These are phyloP conservation scores for Tetranychus urticae DNA, from an alignment of 1,140 invertebrate genomes.

Conservation along the genomic window DNA sequence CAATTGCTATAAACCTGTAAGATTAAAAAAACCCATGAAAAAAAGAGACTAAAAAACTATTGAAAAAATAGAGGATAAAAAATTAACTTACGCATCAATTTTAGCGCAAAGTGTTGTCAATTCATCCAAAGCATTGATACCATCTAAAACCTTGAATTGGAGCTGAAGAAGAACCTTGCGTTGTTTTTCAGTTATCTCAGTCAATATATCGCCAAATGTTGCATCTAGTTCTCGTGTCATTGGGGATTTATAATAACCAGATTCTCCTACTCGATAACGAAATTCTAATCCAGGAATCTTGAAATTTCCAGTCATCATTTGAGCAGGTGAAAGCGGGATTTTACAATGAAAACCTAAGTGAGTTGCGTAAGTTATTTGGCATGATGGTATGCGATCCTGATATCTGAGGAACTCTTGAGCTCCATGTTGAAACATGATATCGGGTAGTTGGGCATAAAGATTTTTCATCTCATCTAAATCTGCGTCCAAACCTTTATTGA, in stretches of 20 bases:
- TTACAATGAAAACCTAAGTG: conserved; percentile 6
- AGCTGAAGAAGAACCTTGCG: conserved; percentile 43
- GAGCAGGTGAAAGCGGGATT: conserved; percentile 15
- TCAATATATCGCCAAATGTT: conserved; percentile 42
- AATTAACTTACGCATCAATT: conserved; percentile 40
- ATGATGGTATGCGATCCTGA: not conserved
- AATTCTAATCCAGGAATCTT: conserved; percentile 41
- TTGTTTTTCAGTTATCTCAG: conserved; percentile 46
- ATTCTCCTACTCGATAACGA: conserved; percentile 22
- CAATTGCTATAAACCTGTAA: conserved; percentile 42
- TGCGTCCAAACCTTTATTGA: conserved; percentile 1
- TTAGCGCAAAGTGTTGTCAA: conserved; percentile 38
- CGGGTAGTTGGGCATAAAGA: not conserved
- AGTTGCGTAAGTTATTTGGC: conserved; percentile 3
- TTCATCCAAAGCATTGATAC: conserved; percentile 31
- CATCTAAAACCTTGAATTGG: conserved; percentile 33
- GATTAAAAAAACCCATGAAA: not conserved
- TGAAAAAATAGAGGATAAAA: conserved; percentile 2
- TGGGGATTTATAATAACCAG: conserved; percentile 46
- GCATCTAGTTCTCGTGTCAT: conserved; percentile 34
- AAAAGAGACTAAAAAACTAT: conserved; percentile 1
- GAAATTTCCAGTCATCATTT: conserved; percentile 24
- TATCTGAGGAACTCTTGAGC: not conserved
- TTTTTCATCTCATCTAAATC: conserved; percentile 5
- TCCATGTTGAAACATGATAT: not conserved